phyloP scores from a whole-genome alignment of 2,113 vertebrate genomes.

The Amia ocellicauda region DNA sequence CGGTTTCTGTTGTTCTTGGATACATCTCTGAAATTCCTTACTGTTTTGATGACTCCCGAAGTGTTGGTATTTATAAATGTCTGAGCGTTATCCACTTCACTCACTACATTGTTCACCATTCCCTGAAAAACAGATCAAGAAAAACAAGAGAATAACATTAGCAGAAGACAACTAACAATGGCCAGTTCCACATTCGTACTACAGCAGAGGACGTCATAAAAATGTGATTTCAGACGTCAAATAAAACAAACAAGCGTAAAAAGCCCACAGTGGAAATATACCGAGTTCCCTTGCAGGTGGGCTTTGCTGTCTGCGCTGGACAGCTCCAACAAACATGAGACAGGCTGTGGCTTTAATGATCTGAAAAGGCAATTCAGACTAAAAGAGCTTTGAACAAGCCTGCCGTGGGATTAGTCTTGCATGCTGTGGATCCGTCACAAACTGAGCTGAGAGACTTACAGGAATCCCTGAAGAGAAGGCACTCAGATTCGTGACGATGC shows the following conservation, averaged over 20 bases:
- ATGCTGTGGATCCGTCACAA: background rate
- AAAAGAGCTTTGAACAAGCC: too few species aligned
- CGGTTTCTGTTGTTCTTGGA: too few species aligned
- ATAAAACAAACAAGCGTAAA: too few species aligned
- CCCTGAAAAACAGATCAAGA: conserved; percentile 40
- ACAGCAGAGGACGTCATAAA: too few species aligned
- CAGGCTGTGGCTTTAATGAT: too few species aligned
- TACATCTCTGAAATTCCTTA: conserved; percentile 57
- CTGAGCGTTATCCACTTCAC: conserved; percentile 43
- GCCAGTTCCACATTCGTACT: too few species aligned
- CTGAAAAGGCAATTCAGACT: too few species aligned
- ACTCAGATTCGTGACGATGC: conserved; percentile 40
- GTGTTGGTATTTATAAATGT: conserved; percentile 55
- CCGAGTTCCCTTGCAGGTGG: too few species aligned
- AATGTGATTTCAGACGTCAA: too few species aligned
- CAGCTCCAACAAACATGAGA: too few species aligned
- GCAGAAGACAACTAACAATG: background rate
- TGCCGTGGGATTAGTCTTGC: background rate
- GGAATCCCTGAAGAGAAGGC: conserved; percentile 25
- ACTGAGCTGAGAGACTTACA: conserved; percentile 46
- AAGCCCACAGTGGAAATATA: too few species aligned
- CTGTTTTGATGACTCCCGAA: conserved; percentile 56
- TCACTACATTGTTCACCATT: conserved; percentile 41
- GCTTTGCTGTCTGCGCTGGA: too few species aligned
- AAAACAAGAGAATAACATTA: background rate